Base-by-base conservation (phyloP, 2,113 vertebrate species). In the Protomyctophum bolini region DNA sequence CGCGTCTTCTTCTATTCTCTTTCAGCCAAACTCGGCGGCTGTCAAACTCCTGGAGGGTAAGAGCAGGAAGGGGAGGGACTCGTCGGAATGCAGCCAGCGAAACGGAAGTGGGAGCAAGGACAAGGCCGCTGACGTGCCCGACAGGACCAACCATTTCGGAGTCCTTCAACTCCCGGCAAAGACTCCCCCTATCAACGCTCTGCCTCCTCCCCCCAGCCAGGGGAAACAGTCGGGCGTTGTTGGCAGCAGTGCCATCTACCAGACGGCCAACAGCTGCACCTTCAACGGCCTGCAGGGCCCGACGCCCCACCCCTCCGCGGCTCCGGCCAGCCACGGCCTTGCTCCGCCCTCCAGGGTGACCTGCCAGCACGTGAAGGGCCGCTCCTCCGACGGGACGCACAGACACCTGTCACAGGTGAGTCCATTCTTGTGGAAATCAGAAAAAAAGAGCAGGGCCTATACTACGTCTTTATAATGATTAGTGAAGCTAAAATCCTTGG, bases 1-100 rank as follows among this genome's bases (percentile, higher is more conserved):
- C 33, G 5, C 4, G 33, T 84, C 28, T 74, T 71, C 76, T 75
- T 62, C 49, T 71, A 75, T 80, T 80, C 84, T 29, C 11, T 84
- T 70, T 68, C 87, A 99, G 97, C 92, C 93, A 0, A 95, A 95
- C 90, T 82, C 88, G 6, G 89, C 91, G 0, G 93, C 95, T 2
- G 92, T 89, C 88, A 94, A 96, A 75, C 92, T 97, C 61, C 88
- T 97, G 28, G 95, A 95, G 76, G 86, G 76, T 61, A 93, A 73
- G 84, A 89, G 85, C 87, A 90, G 90, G 83, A 84, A 82, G 78
- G 74, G 92, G 93, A 90, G 93, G 1, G 94, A 95, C 86, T 87
- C 93, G 0, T 91, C 94, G 1, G 94, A 94, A 87, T 91, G 92
- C 46, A 88, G 94, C 8, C 84, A 95, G 51, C 92, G 93, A 79